Conservation (phyloP, 2,888 invertebrate species). For the Agrochola litura region DNA sequence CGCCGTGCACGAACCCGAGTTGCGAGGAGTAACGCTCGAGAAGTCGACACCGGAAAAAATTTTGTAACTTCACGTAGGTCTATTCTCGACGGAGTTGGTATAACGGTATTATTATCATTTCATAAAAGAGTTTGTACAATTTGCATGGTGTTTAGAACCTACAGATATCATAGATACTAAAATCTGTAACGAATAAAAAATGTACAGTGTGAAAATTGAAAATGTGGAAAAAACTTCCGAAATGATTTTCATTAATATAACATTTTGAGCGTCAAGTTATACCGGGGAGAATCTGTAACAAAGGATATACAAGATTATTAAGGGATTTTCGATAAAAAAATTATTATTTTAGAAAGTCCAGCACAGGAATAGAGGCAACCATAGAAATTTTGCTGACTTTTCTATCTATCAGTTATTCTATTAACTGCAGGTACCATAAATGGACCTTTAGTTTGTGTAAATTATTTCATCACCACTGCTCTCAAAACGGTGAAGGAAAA, state of each 20-base stretch:
- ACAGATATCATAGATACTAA: not conserved
- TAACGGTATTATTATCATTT: not conserved
- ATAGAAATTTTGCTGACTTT: not conserved
- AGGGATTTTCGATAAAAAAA: not conserved
- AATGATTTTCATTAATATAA: not conserved
- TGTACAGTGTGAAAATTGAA: not conserved
- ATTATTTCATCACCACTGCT: no score
- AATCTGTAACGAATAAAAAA: not conserved
- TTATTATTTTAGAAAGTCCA: not conserved
- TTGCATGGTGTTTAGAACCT: not conserved
- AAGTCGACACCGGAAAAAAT: slow-evolving; percentile 6
- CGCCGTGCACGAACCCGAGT: slow-evolving; percentile 49
- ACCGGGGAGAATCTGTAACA: not conserved
- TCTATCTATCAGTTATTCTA: not conserved
- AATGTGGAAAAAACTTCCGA: not conserved
- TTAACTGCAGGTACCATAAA: no score
- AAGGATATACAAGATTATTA: not conserved
- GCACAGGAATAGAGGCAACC: not conserved
- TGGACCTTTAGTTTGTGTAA: no score
- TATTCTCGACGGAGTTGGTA: not conserved
- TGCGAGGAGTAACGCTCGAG: slow-evolving; percentile 20
- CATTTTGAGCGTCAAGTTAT: not conserved
- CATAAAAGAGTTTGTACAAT: not conserved
- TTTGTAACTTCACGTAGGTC: slow-evolving; percentile 21
- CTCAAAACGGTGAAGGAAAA: no score